Conservation (phyloP, 1,140 invertebrate species). For the Drosophila insularis region DNA sequence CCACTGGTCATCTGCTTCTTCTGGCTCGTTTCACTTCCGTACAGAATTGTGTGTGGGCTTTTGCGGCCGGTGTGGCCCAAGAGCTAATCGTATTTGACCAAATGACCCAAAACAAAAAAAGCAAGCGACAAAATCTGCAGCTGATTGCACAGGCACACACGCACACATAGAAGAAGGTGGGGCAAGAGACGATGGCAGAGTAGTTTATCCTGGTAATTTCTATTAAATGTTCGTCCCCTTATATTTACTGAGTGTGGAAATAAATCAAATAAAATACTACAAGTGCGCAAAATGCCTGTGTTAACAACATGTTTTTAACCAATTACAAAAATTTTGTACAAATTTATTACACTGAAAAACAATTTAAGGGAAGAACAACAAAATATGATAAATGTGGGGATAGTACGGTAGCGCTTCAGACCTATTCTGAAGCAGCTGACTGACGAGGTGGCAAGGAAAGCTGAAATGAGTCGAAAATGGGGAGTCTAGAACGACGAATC, state of each 20-base stretch:
- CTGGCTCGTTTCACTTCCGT: slow-evolving; percentile 46
- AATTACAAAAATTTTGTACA: slow-evolving; percentile 28
- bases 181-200: background rate
- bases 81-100: slow-evolving; percentile 68
- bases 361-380: too few relatives aligned
- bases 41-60: slow-evolving; percentile 24
- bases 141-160: slow-evolving; percentile 60
- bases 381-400: too few relatives aligned
- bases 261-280: slow-evolving; percentile 66
- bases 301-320: slow-evolving; percentile 36
- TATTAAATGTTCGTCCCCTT: slow-evolving; percentile 64
- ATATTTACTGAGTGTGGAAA: slow-evolving; percentile 54
- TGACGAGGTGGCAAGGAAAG: too few relatives aligned
- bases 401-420: too few relatives aligned
- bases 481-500: too few relatives aligned
- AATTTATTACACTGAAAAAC: slow-evolving; percentile 14
- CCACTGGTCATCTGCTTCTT: slow-evolving; percentile 2
- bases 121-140: slow-evolving; percentile 72
- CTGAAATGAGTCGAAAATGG: too few relatives aligned
- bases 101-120: slow-evolving; percentile 66
- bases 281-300: slow-evolving; percentile 34
- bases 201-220: slow-evolving; percentile 49
- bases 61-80: slow-evolving; percentile 45
- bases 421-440: too few relatives aligned
- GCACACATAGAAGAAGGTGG: background rate